phyloP scores from a whole-genome alignment of 2,888 invertebrate genomes.

The Silvanus unidentatus region DNA sequence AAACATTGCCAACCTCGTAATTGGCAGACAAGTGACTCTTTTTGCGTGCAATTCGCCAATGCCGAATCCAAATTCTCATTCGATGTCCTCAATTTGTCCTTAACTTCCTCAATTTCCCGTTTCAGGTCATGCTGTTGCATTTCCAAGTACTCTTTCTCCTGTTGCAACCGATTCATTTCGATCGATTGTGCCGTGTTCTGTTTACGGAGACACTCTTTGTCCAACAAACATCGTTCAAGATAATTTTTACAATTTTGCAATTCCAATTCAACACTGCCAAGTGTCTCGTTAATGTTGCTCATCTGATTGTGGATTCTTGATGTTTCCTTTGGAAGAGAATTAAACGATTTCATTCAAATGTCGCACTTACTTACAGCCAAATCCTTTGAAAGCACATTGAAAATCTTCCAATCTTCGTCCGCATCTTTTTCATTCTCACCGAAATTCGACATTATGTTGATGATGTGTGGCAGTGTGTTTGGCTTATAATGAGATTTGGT shows the following conservation, averaged over 20 bases:
- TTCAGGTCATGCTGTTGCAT: conserved; percentile 68
- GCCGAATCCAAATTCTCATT: conserved; percentile 61
- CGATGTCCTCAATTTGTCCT: conserved; percentile 61
- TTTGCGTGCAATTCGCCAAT: conserved; percentile 62
- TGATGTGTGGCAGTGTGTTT: too few relatives aligned
- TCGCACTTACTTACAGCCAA: conserved; percentile 52
- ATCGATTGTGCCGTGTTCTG: conserved; percentile 66
- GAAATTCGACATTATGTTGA: conserved; percentile 23
- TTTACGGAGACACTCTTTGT: conserved; percentile 69
- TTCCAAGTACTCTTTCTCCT: conserved; percentile 70
- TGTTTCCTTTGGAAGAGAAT: conserved; percentile 37
- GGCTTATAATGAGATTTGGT: conserved; percentile 16
- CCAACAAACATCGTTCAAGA: conserved; percentile 57
- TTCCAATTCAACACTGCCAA: conserved; percentile 60
- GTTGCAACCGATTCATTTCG: conserved; percentile 66
- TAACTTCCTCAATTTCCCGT: conserved; percentile 62
- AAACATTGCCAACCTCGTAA: conserved; percentile 52
- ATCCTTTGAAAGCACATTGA: conserved; percentile 61
- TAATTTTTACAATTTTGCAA: conserved; percentile 61
- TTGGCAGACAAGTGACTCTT: conserved; percentile 62
- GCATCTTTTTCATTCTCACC: conserved; percentile 40
- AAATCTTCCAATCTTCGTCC: conserved; percentile 69
- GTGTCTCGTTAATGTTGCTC: conserved; percentile 54
- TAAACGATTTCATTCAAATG: conserved; percentile 2
- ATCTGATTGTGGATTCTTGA: conserved; percentile 44